Evolutionary conservation across 2,113 vertebrate species (phyloP), one percentile per base, ranked within the genome.

Genomic region (Daubentonia madagascariensis): DNA sequence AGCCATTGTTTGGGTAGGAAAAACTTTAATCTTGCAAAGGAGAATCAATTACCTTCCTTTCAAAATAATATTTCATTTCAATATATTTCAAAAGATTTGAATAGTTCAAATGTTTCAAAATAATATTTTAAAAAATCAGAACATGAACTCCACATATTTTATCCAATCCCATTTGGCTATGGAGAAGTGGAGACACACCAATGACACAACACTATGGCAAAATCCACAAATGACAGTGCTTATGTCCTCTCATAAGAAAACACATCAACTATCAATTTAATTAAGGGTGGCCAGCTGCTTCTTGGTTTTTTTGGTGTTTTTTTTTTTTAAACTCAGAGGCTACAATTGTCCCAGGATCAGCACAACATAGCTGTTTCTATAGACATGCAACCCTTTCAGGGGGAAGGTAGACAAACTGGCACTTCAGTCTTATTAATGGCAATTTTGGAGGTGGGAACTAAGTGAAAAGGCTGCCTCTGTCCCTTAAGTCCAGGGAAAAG

Each of bases 61-160:
- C 59, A 40, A 92, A 94, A 43, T 61, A 61, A 73, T 52, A 32
- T 13, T 88, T 43, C 14, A 12, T 54, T 84, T 83, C 8, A 84
- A 75, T 65, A 73, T 83, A 84, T 67, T 87, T 87, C 14, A 65
- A 70, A 54, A 43, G 23, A 45, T 59, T 61, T 79, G 48, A 93
- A 40, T 70, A 68, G 73, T 70, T 73, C 79, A 70, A 65, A 45
- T 43, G 73, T n/a, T 84, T 92, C 61, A 90, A 75, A 86, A 20
- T 83, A 40, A n/a, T 86, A 32, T 54, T 94, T 78, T 54, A 8
- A 76, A 93, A 97, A 89, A 79, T 35, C 37, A 88, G 40, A 85
- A 95, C 28, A 45, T 12, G 32, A 86, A 94, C 52, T 35, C 37
- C 70, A 65, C 18, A 1, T 28, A 45, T 95, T 93, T 93, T 86